A percentile compares a stretch with the other conserved stretches of the same genome.
Conservation (phyloP, 2,888 invertebrate species). For the Acleris holmiana region DNA sequence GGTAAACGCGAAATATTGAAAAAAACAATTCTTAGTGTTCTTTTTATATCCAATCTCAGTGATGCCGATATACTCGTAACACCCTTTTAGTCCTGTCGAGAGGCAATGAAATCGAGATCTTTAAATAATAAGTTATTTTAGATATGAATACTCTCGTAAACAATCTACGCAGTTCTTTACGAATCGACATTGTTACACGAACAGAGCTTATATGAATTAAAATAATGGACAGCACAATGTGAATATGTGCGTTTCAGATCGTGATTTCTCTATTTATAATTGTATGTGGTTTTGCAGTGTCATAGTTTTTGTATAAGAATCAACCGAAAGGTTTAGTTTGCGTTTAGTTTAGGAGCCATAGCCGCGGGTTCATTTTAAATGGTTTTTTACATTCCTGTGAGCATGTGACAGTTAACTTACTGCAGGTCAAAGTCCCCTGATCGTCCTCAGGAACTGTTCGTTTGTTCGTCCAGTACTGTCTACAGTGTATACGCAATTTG, state of each 20-base stretch:
- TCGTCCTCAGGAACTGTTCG: conserved; percentile 6
- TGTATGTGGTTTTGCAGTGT: conserved; percentile 39
- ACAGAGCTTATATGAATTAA: conserved; percentile 44
- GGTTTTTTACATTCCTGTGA: conserved; percentile 63
- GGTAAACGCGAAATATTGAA: too few species aligned
- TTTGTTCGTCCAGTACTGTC: conserved; percentile 49
- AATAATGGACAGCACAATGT: conserved; percentile 30
- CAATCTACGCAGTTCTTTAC: conserved; percentile 51
- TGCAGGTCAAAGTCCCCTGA: conserved; percentile 37
- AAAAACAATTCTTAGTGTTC: too few species aligned
- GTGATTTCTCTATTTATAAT: conserved; percentile 33
- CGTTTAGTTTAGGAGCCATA: conserved; percentile 36
- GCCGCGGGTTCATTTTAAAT: conserved; percentile 40
- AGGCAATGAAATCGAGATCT: conserved; percentile 39
- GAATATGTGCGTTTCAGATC: conserved; percentile 17
- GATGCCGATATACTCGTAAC: not conserved
- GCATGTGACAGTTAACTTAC: conserved; percentile 48
- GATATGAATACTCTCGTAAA: conserved; percentile 52
- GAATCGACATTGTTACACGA: conserved; percentile 43
- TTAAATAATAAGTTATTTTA: conserved; percentile 44
- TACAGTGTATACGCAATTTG: conserved; percentile 60
- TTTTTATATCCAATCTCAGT: not conserved
- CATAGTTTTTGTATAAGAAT: conserved; percentile 35
- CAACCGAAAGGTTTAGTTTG: conserved; percentile 18
- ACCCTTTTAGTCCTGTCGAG: conserved; percentile 21